Evolutionary conservation across 1,140 invertebrate genomes (phyloP), one percentile per base, ranked within the genome.

Genomic region (Papilio xuthus): DNA sequence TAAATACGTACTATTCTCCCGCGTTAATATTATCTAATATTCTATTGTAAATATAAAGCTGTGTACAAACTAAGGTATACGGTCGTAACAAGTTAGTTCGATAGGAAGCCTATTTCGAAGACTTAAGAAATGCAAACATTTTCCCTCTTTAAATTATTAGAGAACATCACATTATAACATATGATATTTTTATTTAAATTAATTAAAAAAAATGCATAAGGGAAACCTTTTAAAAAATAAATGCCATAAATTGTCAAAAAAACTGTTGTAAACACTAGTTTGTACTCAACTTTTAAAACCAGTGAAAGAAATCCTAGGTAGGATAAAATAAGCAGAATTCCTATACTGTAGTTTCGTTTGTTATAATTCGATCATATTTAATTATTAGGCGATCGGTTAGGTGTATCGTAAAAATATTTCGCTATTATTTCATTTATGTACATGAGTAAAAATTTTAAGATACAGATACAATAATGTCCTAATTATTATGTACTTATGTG

Each of bases 401-500:
- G 13, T 76, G 74, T 60, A 60, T 76, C 74, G 74, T 60, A 76
- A 76, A 76, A 63, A 76, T 76, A 76, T 74, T 74, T 50, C 71
- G n/a, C 8, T 74, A 74, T 60, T 32, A 53, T 47, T 75, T 53
- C 13, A 37, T 28, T 76, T 76, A 76, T 76, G 53, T 76, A 76
- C 74, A 76, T 76, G 28, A 76, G 74, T 76, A 77, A 84, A 81
- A 84, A 81, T 80, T 76, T 84, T 79, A 69, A 81, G 79, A 81
- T 80, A 60, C 77, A 79, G 71, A 72, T 80, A 77, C 74, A 44
- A 76, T 76, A 41, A 76, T 76, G 81, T 81, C 74, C 82, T 84
- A 83, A 84, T 81, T 85, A 84, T 23, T 41, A 76, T 76, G 74
- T 76, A 76, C 74, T 81, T 83, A 85, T 84, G 83, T 85, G 84